phyloP scores from a whole-genome alignment of 2,113 vertebrate genomes.

The Bubalus kerabau region DNA sequence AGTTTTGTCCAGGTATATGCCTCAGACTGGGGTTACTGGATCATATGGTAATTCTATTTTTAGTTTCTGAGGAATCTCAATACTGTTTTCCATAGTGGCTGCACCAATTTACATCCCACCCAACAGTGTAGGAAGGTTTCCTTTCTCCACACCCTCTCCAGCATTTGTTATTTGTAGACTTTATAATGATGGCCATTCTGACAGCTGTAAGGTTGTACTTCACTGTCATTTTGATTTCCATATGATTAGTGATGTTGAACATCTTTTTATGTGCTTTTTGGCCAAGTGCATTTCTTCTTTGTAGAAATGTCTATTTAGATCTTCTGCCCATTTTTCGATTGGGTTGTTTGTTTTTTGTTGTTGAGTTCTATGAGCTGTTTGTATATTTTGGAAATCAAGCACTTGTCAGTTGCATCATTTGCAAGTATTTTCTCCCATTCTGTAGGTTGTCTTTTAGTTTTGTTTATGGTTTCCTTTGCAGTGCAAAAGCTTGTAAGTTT shows the following conservation, averaged over 20 bases:
- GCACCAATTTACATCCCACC: neutral
- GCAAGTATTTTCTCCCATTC: neutral
- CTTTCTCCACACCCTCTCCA: neutral
- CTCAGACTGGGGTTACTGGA: neutral
- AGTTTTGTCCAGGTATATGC: neutral
- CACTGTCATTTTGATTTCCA: neutral
- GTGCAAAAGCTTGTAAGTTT: neutral
- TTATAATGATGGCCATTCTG: neutral
- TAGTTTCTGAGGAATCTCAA: neutral
- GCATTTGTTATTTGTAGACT: neutral
- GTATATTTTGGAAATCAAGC: neutral
- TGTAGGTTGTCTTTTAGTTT: neutral
- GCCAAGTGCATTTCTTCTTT: neutral
- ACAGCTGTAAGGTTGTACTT: neutral
- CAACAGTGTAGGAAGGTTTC: neutral
- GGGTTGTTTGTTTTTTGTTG: neutral
- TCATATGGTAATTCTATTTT: neutral
- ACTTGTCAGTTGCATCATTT: neutral
- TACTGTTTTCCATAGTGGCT: neutral
- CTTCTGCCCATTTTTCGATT: neutral
- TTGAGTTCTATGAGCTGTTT: neutral
- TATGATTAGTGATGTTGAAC: neutral
- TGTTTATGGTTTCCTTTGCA: neutral
- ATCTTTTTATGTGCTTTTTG: neutral
- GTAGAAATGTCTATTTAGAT: neutral